phyloP scores from a whole-genome alignment of 2,888 invertebrate genomes.

The Papilio elwesi region DNA sequence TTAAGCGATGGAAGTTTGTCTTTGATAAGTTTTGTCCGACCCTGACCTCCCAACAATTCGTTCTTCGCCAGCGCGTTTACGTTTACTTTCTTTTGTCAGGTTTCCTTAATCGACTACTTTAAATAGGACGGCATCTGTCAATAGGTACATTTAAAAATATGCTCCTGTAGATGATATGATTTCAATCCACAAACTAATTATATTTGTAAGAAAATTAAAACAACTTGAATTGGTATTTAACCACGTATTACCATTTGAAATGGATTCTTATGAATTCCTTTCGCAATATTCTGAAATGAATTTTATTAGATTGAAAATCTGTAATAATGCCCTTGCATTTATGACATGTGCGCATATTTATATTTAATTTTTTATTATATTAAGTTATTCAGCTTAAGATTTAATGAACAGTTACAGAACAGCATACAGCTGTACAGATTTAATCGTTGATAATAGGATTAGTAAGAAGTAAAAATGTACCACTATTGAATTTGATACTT shows the following conservation, averaged over 20 bases:
- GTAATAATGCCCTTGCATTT: no score
- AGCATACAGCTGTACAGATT: no score
- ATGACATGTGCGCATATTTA: no score
- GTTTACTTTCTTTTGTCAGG: conserved; percentile 19
- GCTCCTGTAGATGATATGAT: not conserved
- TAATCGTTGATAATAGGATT: no score
- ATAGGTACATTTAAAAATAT: conserved; percentile 11
- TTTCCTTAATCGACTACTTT: not conserved
- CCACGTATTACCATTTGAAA: not conserved
- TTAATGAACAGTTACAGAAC: no score
- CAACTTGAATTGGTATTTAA: conserved; percentile 11
- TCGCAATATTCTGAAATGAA: not conserved
- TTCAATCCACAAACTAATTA: conserved; percentile 9
- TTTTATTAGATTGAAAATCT: not conserved
- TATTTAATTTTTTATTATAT: no score
- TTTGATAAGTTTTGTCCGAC: conserved; percentile 1
- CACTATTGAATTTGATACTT: no score
- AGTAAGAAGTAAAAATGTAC: no score
- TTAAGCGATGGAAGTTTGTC: conserved; percentile 12
- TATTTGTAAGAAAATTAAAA: conserved; percentile 7
- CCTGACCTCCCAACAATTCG: conserved; percentile 25
- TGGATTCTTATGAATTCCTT: not conserved
- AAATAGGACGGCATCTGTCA: not conserved
- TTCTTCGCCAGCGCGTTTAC: conserved; percentile 8
- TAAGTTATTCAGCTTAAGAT: no score